Percentiles rank a stretch among this genome's conserved stretches.
These are phyloP conservation scores for Lacanobia wlatinum DNA, from an alignment of 2,888 invertebrate genomes.

Conservation along the genomic window DNA sequence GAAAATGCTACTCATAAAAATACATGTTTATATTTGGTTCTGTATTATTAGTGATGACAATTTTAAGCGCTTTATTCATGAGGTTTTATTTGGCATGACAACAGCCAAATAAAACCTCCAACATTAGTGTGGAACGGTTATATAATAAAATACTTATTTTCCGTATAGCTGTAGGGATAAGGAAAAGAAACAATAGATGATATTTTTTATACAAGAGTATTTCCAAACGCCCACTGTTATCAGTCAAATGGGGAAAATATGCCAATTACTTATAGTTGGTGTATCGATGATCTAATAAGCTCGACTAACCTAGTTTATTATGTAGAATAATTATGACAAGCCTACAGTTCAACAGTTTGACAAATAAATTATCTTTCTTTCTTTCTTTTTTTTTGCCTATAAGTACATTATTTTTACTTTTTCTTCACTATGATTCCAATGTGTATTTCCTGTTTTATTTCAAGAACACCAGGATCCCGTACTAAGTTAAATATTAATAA, in stretches of 20 bases:
- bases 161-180: neutral
- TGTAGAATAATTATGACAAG: neutral
- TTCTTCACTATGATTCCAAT: neutral
- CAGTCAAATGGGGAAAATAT: constrained; percentile 7
- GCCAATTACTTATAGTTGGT: neutral
- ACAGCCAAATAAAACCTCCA: no score
- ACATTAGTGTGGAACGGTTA: neutral
- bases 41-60: constrained; percentile 11
- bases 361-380: no score
- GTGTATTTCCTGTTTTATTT: neutral
- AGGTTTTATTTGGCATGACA: neutral
- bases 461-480: neutral
- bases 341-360: neutral
- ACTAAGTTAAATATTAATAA: neutral
- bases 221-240: constrained; percentile 8
- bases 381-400: no score
- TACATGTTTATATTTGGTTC: constrained; percentile 9
- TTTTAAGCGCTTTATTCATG: constrained; percentile 9
- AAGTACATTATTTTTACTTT: neutral
- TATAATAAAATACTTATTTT: constrained; percentile 1
- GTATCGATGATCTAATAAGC: neutral
- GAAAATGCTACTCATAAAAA: constrained; percentile 25
- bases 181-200: neutral
- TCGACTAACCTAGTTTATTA: neutral
- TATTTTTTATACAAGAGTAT: constrained; percentile 6